These are phyloP conservation scores for Apeltes quadracus DNA, from an alignment of 2,113 vertebrate genomes.

Conservation along the genomic window DNA sequence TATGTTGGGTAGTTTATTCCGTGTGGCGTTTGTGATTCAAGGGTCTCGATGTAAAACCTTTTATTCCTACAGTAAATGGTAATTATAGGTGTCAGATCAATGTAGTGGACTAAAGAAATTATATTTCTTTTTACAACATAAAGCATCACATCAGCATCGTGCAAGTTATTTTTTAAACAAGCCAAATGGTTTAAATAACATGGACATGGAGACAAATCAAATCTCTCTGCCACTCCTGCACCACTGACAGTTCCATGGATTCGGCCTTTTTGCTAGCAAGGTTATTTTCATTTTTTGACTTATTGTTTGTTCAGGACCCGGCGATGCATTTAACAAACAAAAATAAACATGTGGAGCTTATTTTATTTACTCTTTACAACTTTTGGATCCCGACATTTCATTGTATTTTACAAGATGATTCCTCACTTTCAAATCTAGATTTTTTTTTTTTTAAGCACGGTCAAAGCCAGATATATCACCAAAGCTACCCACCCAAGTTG, in stretches of 20 bases:
- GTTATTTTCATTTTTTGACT: not conserved
- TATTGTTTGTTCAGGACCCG: not conserved
- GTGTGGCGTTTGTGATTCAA: not conserved
- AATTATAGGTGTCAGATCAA: not conserved
- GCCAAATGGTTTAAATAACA: not conserved
- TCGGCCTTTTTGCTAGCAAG: not conserved
- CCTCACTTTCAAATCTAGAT: not conserved
- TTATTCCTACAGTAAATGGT: not conserved
- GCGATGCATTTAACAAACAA: not conserved
- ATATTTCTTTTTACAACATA: not conserved
- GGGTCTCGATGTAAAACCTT: not conserved
- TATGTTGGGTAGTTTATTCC: not conserved
- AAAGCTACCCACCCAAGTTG: not conserved
- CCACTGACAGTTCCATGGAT: not conserved
- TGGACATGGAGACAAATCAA: not conserved
- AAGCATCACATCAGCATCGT: no score
- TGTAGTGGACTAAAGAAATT: not conserved
- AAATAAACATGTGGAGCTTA: not conserved
- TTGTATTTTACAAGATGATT: not conserved
- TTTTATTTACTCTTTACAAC: not conserved
- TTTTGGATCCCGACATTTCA: not conserved
- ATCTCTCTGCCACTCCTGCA: not conserved
- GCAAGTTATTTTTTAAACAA: no score
- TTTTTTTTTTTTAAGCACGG: not conserved
- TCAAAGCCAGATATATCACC: not conserved